Base-by-base conservation (phyloP, 2,888 invertebrate species). In the Callinectes sapidus region DNA sequence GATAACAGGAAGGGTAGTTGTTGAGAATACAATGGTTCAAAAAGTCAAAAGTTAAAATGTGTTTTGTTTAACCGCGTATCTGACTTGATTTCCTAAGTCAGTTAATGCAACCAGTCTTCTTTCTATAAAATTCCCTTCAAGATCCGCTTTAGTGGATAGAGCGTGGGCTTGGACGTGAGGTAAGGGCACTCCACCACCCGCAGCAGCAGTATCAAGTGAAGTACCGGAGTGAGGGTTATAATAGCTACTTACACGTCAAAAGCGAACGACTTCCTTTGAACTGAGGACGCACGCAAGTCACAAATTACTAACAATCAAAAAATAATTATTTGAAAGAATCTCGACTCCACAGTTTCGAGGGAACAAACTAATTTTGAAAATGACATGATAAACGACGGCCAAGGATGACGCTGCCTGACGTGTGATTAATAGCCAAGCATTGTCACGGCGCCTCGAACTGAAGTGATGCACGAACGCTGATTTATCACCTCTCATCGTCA, bases 361-460 rank as follows among this genome's bases (percentile, higher is more conserved):
- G 81, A 81, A 81, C 81, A 81, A 81, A 81, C 35, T 81, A 81
- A 81, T 81, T 81, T 81, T 32, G 81, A 81, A 35, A 81, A 81
- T 81, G 81, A 35, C 81, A 81, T 81, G 81, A 81, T 81, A 81
- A 81, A 81, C 28, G 81, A 35, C 14, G 32, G 81, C 32, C 81
- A 35, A 81, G 14, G 81, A 81, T 81, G 81, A 81, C 81, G 35
- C 81, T 81, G 32, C 81, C 81, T 81, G 81, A 81, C 81, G 81
- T 35, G 35, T 81, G 81, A 81, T 81, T 81, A 81, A 81, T 81
- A 81, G 32, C 81, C 35, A 14, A 16, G 35, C 81, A 81, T 81
- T 81, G 81, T 81, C 81, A 81, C 81, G 81, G 32, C 32, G 81
- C 81, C 81, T 35, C 81, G 81, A 81, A 81, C 81, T 32, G 32